Base-by-base conservation (phyloP, 2,797 vertebrate genomes). In the Fistularia tabacaria region DNA sequence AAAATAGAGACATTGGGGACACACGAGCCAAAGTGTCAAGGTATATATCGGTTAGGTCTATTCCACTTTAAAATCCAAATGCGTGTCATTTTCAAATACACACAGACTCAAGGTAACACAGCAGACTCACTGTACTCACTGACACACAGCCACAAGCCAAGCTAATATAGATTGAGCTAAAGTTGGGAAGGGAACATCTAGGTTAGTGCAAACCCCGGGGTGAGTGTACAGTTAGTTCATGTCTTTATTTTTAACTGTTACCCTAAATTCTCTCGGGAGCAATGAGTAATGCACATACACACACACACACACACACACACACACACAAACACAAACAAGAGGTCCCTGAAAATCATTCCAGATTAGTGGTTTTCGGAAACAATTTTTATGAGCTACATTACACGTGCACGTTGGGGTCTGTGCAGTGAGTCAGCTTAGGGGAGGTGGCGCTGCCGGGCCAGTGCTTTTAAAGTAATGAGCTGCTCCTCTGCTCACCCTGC, bases 401-500 rank as follows among this genome's bases (percentile, higher is more conserved):
- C 41, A 42, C 7, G 50, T 65, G 59, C 52, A 66, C 15, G 59
- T 76, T 57, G 59, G 71, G 67, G 74, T 79, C 76, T 75, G 69
- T 56, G 70, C 49, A 46, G 60, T 82, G 80, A 86, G 74, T 88
- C 81, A 84, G 69, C 66, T 74, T 42, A 71, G 73, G 77, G 74
- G 76, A 79, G 81, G 80, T 66, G 81, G 73, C n/a, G 50, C 80
- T 77, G 69, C 59, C 65, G 75, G 75, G 78, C 55, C 71, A 56
- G 41, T 74, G 78, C 73, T 83, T 81, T 84, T 64, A 80, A 73
- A 79, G 76, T 80, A 66, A 82, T 82, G 54, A 84, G 57, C 48
- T 46, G 36, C 13, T 59, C 13, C 52, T 52, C 57, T 57, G 49
- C 51, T 0, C 15, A 41, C 47, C 62, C 64, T 62, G 44, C 60